phyloP scores from a whole-genome alignment of 2,888 invertebrate species.

The Piscicola geometra region DNA sequence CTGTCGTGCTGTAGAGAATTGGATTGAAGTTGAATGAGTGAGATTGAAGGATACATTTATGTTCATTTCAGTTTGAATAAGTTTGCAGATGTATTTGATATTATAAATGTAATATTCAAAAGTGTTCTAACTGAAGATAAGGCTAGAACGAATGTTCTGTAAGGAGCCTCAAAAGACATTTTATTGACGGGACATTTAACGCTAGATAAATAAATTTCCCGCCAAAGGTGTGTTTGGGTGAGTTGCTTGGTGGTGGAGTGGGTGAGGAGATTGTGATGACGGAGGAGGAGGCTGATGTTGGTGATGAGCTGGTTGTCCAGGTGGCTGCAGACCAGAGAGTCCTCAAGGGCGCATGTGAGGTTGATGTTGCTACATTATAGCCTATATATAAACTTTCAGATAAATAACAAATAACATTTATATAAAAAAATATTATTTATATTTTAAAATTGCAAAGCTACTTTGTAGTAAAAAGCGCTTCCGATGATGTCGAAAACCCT shows the following conservation, averaged over 20 bases:
- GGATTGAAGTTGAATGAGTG: too few species aligned
- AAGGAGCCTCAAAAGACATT: background rate
- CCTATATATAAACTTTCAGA: too few species aligned
- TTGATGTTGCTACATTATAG: too few species aligned
- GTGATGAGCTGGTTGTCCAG: background rate
- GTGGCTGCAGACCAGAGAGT: constrained; percentile 9
- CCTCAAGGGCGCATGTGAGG: background rate
- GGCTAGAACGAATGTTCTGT: background rate
- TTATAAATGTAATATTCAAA: too few species aligned
- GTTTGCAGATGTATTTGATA: background rate
- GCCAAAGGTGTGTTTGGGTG: background rate
- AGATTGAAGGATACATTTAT: too few species aligned
- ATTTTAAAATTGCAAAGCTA: background rate
- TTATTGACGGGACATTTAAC: background rate
- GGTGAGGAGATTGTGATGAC: background rate
- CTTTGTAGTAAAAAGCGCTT: constrained; percentile 23
- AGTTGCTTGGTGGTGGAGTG: background rate
- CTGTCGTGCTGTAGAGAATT: constrained; percentile 13
- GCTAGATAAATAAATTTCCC: constrained; percentile 1
- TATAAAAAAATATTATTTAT: background rate
- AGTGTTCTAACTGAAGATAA: background rate
- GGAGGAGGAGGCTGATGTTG: constrained; percentile 1
- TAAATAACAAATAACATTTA: background rate
- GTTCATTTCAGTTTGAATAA: too few species aligned
- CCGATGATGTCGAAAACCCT: constrained; percentile 22